A percentile compares a stretch with the other conserved stretches of the same genome.
Conservation (phyloP, 1,140 invertebrate genomes). For the Diabrotica undecimpunctata region DNA sequence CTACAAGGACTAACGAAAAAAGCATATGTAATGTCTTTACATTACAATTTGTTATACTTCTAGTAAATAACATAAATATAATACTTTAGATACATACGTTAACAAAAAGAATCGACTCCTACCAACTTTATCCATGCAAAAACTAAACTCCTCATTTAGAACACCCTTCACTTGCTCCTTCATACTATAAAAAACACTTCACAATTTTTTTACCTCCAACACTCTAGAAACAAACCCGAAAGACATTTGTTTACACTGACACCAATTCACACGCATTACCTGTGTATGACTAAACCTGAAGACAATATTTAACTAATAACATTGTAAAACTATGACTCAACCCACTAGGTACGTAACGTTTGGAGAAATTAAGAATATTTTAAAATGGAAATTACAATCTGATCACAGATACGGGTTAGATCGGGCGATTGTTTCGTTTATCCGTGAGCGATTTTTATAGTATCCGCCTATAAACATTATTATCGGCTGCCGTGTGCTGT, state of each 20-base stretch:
- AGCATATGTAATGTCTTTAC: too few relatives aligned
- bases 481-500: too few relatives aligned
- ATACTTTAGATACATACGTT: neutral
- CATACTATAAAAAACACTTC: neutral
- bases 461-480: too few relatives aligned
- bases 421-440: too few relatives aligned
- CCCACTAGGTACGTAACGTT: neutral
- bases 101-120: neutral
- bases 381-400: neutral
- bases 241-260: constrained; percentile 2
- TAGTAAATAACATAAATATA: too few relatives aligned
- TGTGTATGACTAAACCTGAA: neutral
- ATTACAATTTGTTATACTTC: too few relatives aligned
- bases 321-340: neutral
- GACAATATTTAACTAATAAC: neutral
- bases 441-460: too few relatives aligned
- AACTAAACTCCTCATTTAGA: neutral
- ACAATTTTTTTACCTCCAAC: too few relatives aligned
- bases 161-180: neutral
- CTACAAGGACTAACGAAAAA: too few relatives aligned
- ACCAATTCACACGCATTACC: neutral
- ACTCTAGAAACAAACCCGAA: neutral
- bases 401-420: too few relatives aligned
- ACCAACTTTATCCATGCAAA: constrained; percentile 1
- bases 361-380: neutral